Evolutionary conservation across 2,888 invertebrate genomes (phyloP), one percentile per base, ranked within the genome.

Genomic region (Drosophila anceps): DNA sequence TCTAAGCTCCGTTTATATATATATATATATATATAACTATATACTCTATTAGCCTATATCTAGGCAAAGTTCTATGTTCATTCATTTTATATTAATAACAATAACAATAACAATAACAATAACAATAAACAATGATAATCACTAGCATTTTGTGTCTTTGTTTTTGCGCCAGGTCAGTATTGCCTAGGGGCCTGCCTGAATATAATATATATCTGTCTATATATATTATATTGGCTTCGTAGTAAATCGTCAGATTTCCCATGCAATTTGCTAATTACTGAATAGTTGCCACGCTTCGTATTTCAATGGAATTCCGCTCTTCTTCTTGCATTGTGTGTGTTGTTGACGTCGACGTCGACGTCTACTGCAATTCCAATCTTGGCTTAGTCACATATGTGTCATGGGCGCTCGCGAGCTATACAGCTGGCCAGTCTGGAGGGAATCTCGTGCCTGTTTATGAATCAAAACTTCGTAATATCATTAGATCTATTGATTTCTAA

Each of bases 261-360:
- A 58, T 58, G 58, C 15, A 66, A 48, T 31, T 58, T 60, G 68
- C 58, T 84, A 68, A 55, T 86, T 53, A 53, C 33, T 10, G 5
- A 27, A 29, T 74, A 73, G 69, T 72, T 75, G 78, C 43, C 71
- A 48, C 33, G 68, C 55, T 55, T 76, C 67, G 64, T 54, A 67
- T 73, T 77, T 74, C 60, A 75, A 72, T 65, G 58, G 77, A 86
- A 82, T 73, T 67, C n/a, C 12, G 7, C 15, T 18, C 48, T 31
- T 31, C 29, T 20, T 43, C 20, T 33, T 24, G 15, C 24, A 46
- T 24, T 48, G 46, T 1, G n/a, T 10, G 24, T 10, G 51, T 33
- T 51, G 33, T n/a, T n/a, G n/a, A n/a, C n/a, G n/a, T n/a, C 54
- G 37, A 24, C 39, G 27, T n/a, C 39, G 24, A 31, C 18, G 33